phyloP scores from a whole-genome alignment of 2,888 invertebrate species.

The Napeogenes inachia region DNA sequence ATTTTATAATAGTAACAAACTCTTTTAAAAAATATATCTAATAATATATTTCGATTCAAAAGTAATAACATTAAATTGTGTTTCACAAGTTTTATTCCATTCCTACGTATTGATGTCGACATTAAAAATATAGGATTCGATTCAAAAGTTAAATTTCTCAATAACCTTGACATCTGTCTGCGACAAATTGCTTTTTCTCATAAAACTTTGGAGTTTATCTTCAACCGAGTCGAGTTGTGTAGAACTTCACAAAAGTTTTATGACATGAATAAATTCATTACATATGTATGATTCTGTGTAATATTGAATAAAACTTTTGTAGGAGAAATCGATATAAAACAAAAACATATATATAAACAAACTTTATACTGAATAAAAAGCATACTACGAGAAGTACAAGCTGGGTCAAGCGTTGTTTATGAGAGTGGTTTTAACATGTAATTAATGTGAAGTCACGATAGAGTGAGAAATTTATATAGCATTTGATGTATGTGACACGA shows the following conservation, averaged over 20 bases:
- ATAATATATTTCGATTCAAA: too few species aligned
- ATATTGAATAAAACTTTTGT: too few species aligned
- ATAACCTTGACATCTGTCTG: conserved; percentile 8
- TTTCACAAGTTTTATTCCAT: neutral
- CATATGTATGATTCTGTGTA: neutral
- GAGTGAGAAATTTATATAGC: conserved; percentile 18
- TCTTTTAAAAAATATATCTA: too few species aligned
- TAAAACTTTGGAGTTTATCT: conserved; percentile 6
- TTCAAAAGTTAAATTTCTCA: conserved; percentile 1
- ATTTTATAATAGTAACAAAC: too few species aligned
- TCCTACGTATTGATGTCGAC: neutral
- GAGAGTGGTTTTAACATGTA: conserved; percentile 9
- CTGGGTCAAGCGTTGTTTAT: conserved; percentile 1
- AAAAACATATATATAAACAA: too few species aligned
- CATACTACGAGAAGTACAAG: neutral
- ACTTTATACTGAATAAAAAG: neutral
- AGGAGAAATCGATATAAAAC: too few species aligned
- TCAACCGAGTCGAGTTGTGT: conserved; percentile 2
- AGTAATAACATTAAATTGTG: neutral
- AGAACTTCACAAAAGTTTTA: neutral
- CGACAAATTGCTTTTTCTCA: conserved; percentile 5
- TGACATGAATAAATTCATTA: conserved; percentile 3
- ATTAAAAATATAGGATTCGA: neutral
- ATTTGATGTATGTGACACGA: conserved; percentile 13
- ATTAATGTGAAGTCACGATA: conserved; percentile 20